Conservation (phyloP, 2,888 invertebrate genomes). For the Julus scanicus region DNA sequence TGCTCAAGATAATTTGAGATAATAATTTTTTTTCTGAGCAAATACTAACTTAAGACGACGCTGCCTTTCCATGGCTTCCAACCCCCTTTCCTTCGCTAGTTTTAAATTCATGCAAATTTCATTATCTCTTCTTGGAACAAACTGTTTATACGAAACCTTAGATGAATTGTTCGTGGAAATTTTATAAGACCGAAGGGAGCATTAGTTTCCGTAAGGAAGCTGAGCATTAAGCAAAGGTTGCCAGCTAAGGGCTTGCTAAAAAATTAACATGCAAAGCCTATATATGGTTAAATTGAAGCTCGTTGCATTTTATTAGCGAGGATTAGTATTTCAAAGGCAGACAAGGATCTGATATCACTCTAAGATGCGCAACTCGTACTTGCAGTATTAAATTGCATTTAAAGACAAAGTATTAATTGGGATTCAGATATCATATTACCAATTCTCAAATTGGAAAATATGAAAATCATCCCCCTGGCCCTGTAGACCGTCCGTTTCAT, state of each 20-base stretch:
- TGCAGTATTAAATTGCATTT: neutral
- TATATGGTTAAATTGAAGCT: neutral
- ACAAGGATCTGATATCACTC: slow-evolving; percentile 8
- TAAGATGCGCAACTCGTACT: neutral
- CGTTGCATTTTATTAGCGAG: slow-evolving; percentile 22
- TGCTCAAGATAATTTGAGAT: neutral
- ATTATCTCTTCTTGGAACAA: slow-evolving; percentile 48
- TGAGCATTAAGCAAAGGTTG: neutral
- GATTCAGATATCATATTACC: slow-evolving; percentile 6
- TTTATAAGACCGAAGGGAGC: slow-evolving; percentile 52
- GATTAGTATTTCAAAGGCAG: neutral
- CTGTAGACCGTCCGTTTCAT: neutral
- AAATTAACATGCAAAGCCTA: slow-evolving; percentile 9
- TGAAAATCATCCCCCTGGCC: slow-evolving; percentile 27
- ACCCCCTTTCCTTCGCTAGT: neutral
- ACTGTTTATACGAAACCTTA: slow-evolving; percentile 44
- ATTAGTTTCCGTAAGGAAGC: neutral
- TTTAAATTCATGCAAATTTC: slow-evolving; percentile 52
- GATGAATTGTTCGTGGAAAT: slow-evolving; percentile 49
- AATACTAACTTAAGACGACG: slow-evolving; percentile 6
- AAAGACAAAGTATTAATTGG: slow-evolving; percentile 16
- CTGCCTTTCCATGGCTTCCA: neutral
- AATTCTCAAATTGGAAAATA: slow-evolving; percentile 7
- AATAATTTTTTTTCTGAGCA: neutral
- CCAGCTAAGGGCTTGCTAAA: slow-evolving; percentile 7